Evolutionary conservation across 2,797 vertebrate genomes (phyloP), one percentile per base, ranked within the genome.

Genomic region (Tiaroga cobitis): DNA sequence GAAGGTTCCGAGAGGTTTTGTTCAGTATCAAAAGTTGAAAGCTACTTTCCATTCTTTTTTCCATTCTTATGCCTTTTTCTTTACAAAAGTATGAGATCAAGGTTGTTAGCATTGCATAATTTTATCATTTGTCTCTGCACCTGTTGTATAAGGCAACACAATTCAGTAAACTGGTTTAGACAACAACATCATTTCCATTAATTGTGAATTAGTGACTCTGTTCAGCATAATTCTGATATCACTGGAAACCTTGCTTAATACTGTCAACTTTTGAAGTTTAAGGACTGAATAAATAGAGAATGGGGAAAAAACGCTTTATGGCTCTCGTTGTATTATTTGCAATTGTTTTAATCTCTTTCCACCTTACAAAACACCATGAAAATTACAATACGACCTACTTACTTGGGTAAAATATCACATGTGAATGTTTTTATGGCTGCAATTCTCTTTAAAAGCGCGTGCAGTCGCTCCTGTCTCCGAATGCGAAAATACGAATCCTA

Each of bases 241-340:
- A 26, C 41, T 85, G 41, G 43, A 63, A 77, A 67, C 49, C 51
- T 82, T 74, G 68, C 46, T 63, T 61, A 75, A 68, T 15, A 29
- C 16, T 72, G 74, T 82, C 75, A n/a, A 43, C 67, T 18, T 75
- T 19, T 81, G 15, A 81, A 79, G 49, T 85, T 63, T 80, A 85
- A 85, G 78, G 80, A 65, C 11, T 82, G 51, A 88, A 81, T 21
- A 32, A 87, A 87, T 89, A 85, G 15, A 69, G 43, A 85, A 74
- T 70, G 56, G 75, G 46, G 46, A 46, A 82, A 61, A 16, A 19
- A 6, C 13, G n/a, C 49, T 37, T 8, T 18, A 8, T 24, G 5
- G 49, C 49, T 34, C 6, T 43, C 43, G 9, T 21, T 84, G 56
- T 43, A 43, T 86, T 86, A 8, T 77, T 49, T 61, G 34, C 29